Conservation (phyloP, 2,113 vertebrate species). For the Nothocercus nigrocapillus region DNA sequence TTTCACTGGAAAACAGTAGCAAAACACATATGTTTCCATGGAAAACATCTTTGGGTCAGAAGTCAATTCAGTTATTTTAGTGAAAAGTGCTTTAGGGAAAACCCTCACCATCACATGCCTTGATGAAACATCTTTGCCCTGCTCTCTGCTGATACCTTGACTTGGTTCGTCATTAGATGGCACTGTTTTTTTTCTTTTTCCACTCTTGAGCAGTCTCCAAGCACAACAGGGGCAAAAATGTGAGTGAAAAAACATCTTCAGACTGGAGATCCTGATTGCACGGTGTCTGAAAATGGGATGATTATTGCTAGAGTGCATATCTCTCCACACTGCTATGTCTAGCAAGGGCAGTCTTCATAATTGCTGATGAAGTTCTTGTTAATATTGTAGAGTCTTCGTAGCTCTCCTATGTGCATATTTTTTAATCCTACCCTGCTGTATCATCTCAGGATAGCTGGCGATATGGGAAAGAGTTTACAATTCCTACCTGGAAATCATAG, state of each 20-base stretch:
- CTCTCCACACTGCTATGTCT: background rate
- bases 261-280: background rate
- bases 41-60: background rate
- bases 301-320: background rate
- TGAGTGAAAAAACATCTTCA: background rate
- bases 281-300: background rate
- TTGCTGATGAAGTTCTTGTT: background rate
- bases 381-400: background rate
- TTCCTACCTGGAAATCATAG: conserved; percentile 17
- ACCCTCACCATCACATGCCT: fast-evolving
- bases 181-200: background rate
- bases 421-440: fast-evolving
- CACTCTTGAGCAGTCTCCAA: background rate
- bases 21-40: background rate
- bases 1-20: background rate
- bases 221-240: background rate
- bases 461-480: background rate
- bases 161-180: background rate
- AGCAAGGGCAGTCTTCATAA: background rate
- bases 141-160: background rate
- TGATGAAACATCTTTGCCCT: background rate
- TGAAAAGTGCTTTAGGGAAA: background rate
- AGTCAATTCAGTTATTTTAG: background rate
- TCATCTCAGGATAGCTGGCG: background rate
- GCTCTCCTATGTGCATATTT: background rate